Conservation (phyloP, 1,140 invertebrate genomes). For the Penaeus vannamei region DNA sequence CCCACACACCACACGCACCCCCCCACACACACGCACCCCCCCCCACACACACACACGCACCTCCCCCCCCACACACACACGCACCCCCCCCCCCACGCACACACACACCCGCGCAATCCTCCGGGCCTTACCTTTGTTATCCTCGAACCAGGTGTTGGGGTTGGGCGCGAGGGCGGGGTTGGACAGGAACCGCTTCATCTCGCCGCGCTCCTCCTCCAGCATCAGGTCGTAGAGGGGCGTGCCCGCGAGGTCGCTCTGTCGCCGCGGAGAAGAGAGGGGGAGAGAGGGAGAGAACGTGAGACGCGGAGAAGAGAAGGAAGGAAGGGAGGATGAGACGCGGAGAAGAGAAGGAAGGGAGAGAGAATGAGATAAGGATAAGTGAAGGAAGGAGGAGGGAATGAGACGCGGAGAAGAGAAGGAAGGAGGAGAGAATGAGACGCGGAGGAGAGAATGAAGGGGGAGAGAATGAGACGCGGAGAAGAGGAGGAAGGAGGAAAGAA, state of each 20-base stretch:
- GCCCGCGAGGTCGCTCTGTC: slow-evolving; percentile 51
- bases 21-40: neutral
- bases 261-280: neutral
- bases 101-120: too few species aligned
- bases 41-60: too few species aligned
- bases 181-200: slow-evolving; percentile 57
- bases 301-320: neutral
- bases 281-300: neutral
- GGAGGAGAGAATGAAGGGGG: too few species aligned
- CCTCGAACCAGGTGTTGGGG: slow-evolving; percentile 47
- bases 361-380: neutral
- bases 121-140: slow-evolving; percentile 34
- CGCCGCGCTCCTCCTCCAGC: slow-evolving; percentile 42
- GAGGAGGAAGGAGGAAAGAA: neutral
- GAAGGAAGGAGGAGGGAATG: neutral
- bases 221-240: slow-evolving; percentile 51
- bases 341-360: neutral
- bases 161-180: slow-evolving; percentile 55
- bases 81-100: neutral
- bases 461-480: neutral
- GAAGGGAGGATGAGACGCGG: neutral
- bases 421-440: neutral
- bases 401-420: neutral
- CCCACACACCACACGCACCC: too few species aligned
- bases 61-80: neutral